phyloP scores from a whole-genome alignment of 1,140 invertebrate genomes.

The Cyclargus thomasi region DNA sequence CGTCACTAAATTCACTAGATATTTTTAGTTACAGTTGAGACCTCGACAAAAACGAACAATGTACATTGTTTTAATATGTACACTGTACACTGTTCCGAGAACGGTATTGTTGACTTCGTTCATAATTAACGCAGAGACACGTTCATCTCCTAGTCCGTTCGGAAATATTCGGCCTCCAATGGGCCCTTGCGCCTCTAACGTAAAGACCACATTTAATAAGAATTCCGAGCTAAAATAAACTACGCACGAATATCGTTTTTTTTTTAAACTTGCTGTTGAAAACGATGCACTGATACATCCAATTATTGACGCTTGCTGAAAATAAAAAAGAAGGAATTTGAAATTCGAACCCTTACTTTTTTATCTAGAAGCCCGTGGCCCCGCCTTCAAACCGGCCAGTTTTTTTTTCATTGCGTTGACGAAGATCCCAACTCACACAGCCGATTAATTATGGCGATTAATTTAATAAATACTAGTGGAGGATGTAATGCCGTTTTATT shows the following conservation, averaged over 20 bases:
- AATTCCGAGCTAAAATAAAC: neutral
- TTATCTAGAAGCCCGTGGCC: no score
- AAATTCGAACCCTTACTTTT: neutral
- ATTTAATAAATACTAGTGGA: neutral
- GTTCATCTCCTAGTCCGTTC: conserved; percentile 6
- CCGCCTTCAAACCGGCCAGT: no score
- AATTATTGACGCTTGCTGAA: neutral
- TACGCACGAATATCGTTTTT: neutral
- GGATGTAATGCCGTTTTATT: neutral
- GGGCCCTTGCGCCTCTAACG: neutral
- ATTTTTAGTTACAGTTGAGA: conserved; percentile 12
- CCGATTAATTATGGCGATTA: neutral
- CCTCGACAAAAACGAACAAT: conserved; percentile 14
- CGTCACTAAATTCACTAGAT: conserved; percentile 4
- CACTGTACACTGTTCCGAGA: conserved; percentile 15
- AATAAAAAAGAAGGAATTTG: neutral
- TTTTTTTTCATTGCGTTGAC: neutral
- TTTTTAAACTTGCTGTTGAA: neutral
- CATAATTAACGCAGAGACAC: conserved; percentile 21
- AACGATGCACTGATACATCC: neutral
- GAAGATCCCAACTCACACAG: neutral
- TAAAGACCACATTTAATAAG: neutral
- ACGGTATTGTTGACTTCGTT: conserved; percentile 17
- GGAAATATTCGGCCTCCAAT: neutral
- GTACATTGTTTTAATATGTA: conserved; percentile 20